These are phyloP conservation scores for Etheostoma perlongum DNA, from an alignment of 2,797 vertebrate species.

Conservation along the genomic window DNA sequence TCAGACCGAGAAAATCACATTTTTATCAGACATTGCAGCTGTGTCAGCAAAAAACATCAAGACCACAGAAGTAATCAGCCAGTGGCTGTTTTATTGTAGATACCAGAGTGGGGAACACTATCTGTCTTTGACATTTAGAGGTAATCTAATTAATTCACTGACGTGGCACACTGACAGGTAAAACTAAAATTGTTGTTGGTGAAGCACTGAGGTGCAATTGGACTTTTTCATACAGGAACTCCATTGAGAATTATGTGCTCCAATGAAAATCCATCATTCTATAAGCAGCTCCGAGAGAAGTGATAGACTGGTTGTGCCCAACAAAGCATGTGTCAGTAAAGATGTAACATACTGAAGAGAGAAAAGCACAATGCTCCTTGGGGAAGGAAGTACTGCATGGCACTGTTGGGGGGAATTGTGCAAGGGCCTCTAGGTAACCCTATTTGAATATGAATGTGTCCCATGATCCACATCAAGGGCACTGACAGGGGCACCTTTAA, in stretches of 20 bases:
- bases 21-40: conserved; percentile 74
- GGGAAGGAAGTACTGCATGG: conserved; percentile 45
- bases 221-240: conserved; percentile 13
- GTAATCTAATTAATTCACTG: conserved; percentile 45
- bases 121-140: conserved; percentile 55
- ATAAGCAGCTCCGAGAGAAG: conserved; percentile 50
- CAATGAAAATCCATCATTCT: conserved; percentile 39
- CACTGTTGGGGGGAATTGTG: conserved; percentile 49
- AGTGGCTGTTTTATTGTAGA: conserved; percentile 62
- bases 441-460: conserved; percentile 81
- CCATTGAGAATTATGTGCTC: not conserved
- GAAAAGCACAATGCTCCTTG: conserved; percentile 54
- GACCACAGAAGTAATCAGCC: conserved; percentile 51
- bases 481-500: conserved; percentile 76
- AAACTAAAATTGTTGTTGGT: conserved; percentile 43
- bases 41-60: conserved; percentile 72
- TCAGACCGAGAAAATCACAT: conserved; percentile 63
- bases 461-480: conserved; percentile 82
- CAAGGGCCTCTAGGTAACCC: conserved; percentile 64
- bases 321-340: conserved; percentile 70
- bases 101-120: conserved; percentile 41
- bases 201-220: conserved; percentile 7
- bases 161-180: conserved; percentile 23
- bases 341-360: conserved; percentile 54
- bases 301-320: conserved; percentile 46